Conservation (phyloP, 2,888 invertebrate genomes). For the Hypercompe scribonia region DNA sequence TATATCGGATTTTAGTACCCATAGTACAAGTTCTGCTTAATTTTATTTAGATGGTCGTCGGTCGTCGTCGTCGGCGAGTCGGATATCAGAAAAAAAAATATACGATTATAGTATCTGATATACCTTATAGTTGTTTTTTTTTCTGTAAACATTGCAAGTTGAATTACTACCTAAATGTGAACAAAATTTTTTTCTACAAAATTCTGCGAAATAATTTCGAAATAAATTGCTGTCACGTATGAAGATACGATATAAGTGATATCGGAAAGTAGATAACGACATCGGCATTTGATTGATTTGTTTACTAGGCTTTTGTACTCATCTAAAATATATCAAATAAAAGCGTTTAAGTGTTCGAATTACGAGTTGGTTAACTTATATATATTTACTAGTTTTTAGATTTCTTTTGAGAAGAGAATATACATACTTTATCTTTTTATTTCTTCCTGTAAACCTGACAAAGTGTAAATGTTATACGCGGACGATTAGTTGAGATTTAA, state of each 20-base stretch:
- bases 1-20: too few species aligned
- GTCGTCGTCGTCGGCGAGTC: too few species aligned
- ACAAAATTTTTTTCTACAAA: not conserved
- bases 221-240: not conserved
- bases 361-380: not conserved
- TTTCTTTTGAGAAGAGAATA: too few species aligned
- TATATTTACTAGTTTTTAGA: too few species aligned
- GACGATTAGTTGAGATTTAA: too few species aligned
- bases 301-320: constrained; percentile 4
- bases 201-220: not conserved
- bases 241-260: not conserved
- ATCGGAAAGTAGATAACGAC: constrained; percentile 13
- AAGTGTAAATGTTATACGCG: too few species aligned
- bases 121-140: not conserved
- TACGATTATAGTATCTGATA: too few species aligned
- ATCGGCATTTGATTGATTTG: constrained; percentile 8
- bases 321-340: not conserved
- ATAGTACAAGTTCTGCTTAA: too few species aligned
- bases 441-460: too few species aligned
- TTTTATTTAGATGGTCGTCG: too few species aligned
- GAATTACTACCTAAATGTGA: not conserved
- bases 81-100: too few species aligned
- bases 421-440: too few species aligned
- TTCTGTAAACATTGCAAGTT: not conserved
- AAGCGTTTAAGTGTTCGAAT: not conserved